Base-by-base conservation (phyloP, 2,797 vertebrate species). In the Labroides dimidiatus region DNA sequence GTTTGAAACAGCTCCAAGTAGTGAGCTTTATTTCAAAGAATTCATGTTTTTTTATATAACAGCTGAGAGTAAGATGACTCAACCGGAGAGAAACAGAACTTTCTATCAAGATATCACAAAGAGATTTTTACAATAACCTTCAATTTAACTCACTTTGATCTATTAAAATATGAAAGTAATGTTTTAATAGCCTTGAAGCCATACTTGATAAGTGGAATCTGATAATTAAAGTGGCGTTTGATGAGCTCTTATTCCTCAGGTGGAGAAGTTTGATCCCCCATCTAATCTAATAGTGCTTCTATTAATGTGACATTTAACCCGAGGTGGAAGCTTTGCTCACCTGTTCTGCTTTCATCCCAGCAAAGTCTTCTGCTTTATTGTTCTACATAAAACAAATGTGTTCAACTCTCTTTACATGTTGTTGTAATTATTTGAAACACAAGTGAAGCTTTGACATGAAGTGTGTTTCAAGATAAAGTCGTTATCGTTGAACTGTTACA, bases 221-320 rank as follows among this genome's bases (percentile, higher is more conserved):
- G 65, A 71, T 87, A 61, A 77, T 84, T 76, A 78, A 80, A 74
- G 72, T 42, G 23, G 42, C 66, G 72, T 80, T 84, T 85, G 69
- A 83, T 80, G 78, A 75, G 72, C 48, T 75, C 60, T 80, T 62
- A 65, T 67, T 73, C 77, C 58, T 71, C 48, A 83, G 64, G 75
- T 78, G 52, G 64, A 69, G 37, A 44, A 78, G 75, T 73, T 54
- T 64, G 62, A 86, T 74, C 73, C 53, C 51, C 69, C 54, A 58
- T 82, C 61, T 80, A 63, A 81, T 84, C 75, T 69, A 70, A 84
- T 68, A 27, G 48, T 33, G 6, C 11, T 56, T 81, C 69, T 68
- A 61, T 57, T 67, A 12, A 77, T 52, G 16, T 59, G 55, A 77
- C 68, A 59, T 74, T 75, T 80, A 72, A 82, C 62, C 65, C 68